Evolutionary conservation across 1,140 invertebrate genomes (phyloP).

Genomic region (Bombus terrestris): DNA sequence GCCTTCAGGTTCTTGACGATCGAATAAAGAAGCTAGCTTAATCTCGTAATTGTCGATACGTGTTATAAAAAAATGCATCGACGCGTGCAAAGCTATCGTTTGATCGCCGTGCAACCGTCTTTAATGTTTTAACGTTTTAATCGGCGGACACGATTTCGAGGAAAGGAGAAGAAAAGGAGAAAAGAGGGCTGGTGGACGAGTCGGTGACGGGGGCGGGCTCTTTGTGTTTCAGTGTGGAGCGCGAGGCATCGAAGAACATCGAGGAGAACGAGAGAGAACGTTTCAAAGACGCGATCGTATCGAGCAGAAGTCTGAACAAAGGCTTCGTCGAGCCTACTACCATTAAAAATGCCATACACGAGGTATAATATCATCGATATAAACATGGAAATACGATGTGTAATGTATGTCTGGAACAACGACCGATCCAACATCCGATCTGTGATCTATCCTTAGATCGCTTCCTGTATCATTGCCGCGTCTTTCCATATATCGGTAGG

Average conservation of each 20-base stretch:
- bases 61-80: not conserved
- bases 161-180: not conserved
- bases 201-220: not conserved
- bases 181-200: too few relatives aligned
- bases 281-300: slow-evolving; percentile 79
- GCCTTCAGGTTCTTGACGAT: too few relatives aligned
- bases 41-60: not conserved
- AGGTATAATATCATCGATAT: slow-evolving; percentile 61
- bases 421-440: not conserved
- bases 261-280: slow-evolving; percentile 78
- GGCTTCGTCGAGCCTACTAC: slow-evolving; percentile 72
- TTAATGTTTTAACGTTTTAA: not conserved
- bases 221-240: slow-evolving; percentile 74
- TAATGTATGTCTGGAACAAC: too few relatives aligned
- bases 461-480: slow-evolving; percentile 83
- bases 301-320: slow-evolving; percentile 77
- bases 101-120: too few relatives aligned
- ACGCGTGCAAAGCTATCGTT: not conserved
- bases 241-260: slow-evolving; percentile 78
- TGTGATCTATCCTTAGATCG: slow-evolving; percentile 73
- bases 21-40: not conserved
- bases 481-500: slow-evolving; percentile 85
- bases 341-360: slow-evolving; percentile 72
- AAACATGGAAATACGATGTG: not conserved
- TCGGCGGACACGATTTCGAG: not conserved